Evolutionary conservation across 1,140 invertebrate genomes (phyloP), one percentile per base, ranked within the genome.

Genomic region (Chlorops oryzae): DNA sequence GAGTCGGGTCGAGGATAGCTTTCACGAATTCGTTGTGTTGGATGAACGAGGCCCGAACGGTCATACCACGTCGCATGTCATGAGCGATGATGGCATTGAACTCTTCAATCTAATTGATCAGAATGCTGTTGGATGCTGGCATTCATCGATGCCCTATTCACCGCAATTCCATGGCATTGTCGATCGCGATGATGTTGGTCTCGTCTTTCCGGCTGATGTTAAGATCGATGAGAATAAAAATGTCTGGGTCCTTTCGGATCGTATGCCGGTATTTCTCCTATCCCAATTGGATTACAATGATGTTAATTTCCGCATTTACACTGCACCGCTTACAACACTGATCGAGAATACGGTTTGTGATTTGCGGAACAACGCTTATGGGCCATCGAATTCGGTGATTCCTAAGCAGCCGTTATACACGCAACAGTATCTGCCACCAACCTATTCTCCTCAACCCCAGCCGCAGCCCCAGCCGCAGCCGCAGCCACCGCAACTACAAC

Each of bases 51-150:
- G 82, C 21, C 74, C 77, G 7, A 74, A 85, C 39, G 73, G 77
- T 2, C 86, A 89, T 54, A 81, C 82, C 1, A 88, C 87, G 0
- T 60, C 86, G 1, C 79, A 82, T 50, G 76, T 86, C 3, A 85
- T 88, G 79, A 81, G 83, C 55, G 81, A 84, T 7, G 71, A 80
- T 25, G 86, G 86, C 12, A 68, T 90, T 2, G 82, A 87, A 71
- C 77, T 88, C 32, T 88, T 82, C 63, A 87, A 82, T 68, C 73
- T 89, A 37, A 80, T 90, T 41, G 86, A 89, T 65, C 82, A 84
- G 57, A 89, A 89, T 55, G 83, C 83, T 2, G 77, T 90, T 1
- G 87, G 87, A 10, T 90, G 87, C 61, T 90, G 87, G 87, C 85
- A 86, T 58, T 82, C 81, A 0, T 69, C 72, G 4, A 72, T 81